Base-by-base conservation (phyloP, 2,113 vertebrate species). In the Ibidorhyncha struthersii region DNA sequence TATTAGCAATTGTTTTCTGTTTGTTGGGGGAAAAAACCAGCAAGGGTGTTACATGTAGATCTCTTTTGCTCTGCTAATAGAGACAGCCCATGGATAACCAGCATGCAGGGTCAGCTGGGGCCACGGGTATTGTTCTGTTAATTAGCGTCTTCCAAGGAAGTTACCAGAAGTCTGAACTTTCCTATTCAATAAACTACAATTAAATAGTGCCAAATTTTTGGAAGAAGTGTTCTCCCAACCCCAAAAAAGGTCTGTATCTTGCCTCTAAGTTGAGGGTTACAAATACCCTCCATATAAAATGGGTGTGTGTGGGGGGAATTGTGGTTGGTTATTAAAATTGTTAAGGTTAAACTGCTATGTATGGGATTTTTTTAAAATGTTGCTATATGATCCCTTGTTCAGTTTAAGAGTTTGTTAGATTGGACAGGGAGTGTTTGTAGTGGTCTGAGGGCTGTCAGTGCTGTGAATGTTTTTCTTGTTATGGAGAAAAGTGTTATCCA, bases 401-500 rank as follows among this genome's bases (percentile, higher is more conserved):
- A 26, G 22, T 55, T 70, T 93, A 20, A 82, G 66, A 20, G 36
- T 32, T 38, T 32, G 77, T 92, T 70, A 53, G 66, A 21, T 36
- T 58, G 76, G 56, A 13, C 36, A 38, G 55, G 62, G 82, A 81
- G 56, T 38, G 59, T 90, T 93, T 82, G 58, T 18, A 36, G 67
- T 52, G 85, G 87, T 82, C 67, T 90, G 82, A 96, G 87, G 36
- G 84, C 77, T 85, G 88, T 81, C 90, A 90, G 38, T 34, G 72
- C 63, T 81, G 50, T 55, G 88, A 93, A 86, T 30, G 59, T 78
- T 77, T 55, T 85, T 82, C 80, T 83, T 80, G 23, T 70, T 73
- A 50, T 6, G 55, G 79, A 83, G 88, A 77, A 52, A 91, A 90
- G 63, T n/a, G 32, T 86, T 83, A 81, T 95, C 78, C 86, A 47